Conservation (phyloP, 2,888 invertebrate species). For the Lasius fuliginosus region DNA sequence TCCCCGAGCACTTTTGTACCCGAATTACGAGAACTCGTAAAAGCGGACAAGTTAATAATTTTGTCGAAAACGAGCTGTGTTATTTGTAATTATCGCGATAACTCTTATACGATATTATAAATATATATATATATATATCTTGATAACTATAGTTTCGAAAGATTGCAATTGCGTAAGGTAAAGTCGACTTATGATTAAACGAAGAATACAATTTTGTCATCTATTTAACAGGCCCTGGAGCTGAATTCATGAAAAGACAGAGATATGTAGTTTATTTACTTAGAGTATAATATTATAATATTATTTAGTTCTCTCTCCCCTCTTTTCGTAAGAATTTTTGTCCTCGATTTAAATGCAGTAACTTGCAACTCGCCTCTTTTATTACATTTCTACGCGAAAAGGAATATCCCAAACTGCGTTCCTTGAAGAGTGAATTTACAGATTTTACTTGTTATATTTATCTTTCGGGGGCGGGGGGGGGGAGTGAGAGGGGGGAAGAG, state of each 20-base stretch:
- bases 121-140: background rate
- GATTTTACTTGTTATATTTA: conserved; percentile 6
- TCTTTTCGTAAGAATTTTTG: background rate
- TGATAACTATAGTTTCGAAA: conserved; percentile 9
- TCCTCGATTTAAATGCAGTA: background rate
- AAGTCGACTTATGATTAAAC: conserved; percentile 1
- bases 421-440: background rate
- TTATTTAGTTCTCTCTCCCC: background rate
- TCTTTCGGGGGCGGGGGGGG: background rate
- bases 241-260: background rate
- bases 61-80: conserved; percentile 45
- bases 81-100: conserved; percentile 31
- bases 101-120: conserved; percentile 26
- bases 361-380: background rate
- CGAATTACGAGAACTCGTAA: background rate
- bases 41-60: conserved; percentile 26
- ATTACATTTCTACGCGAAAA: background rate
- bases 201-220: background rate
- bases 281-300: background rate
- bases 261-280: conserved; percentile 3
- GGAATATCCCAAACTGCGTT: background rate
- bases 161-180: background rate
- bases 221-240: background rate
- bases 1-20: background rate
- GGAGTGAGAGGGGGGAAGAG: background rate